Percentiles rank a stretch among this genome's conserved stretches.
Conservation (phyloP, 2,888 invertebrate species). For the Clistopyga incitator region DNA sequence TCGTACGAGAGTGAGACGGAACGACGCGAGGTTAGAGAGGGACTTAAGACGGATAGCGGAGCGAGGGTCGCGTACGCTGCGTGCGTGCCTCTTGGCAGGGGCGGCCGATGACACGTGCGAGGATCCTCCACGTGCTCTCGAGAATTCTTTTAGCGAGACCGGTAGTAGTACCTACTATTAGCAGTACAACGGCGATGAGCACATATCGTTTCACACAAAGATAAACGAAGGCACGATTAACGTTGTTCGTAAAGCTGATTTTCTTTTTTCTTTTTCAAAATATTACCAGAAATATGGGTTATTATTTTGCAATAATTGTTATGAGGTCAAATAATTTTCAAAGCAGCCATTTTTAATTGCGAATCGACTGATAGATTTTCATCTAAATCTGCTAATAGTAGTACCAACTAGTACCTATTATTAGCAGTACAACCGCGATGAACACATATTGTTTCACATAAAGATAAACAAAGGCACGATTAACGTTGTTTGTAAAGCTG, state of each 20-base stretch:
- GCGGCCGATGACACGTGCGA: conserved; percentile 68
- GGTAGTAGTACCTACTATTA: conserved; percentile 29
- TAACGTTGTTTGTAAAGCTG: too few relatives aligned
- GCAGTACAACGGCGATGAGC: conserved; percentile 1
- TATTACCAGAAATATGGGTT: too few relatives aligned
- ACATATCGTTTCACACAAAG: neutral
- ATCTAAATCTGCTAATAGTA: too few relatives aligned
- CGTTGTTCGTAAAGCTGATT: too few relatives aligned
- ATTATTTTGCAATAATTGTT: too few relatives aligned
- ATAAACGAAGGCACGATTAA: neutral
- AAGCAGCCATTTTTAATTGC: too few relatives aligned
- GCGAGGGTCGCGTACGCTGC: conserved; percentile 65
- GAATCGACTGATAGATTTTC: too few relatives aligned
- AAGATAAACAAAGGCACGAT: too few relatives aligned
- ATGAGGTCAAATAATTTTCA: too few relatives aligned
- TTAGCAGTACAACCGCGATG: neutral
- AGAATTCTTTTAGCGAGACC: conserved; percentile 57
- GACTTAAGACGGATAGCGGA: conserved; percentile 61
- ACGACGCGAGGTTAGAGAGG: conserved; percentile 41
- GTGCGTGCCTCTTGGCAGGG: conserved; percentile 66
- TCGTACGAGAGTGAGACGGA: conserved; percentile 43
- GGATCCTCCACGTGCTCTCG: conserved; percentile 67
- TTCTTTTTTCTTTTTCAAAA: too few relatives aligned
- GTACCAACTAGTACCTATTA: conserved; percentile 27
- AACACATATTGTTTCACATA: neutral